Evolutionary conservation across 2,113 vertebrate species (phyloP).

Genomic region (Psephotus haematonotus): DNA sequence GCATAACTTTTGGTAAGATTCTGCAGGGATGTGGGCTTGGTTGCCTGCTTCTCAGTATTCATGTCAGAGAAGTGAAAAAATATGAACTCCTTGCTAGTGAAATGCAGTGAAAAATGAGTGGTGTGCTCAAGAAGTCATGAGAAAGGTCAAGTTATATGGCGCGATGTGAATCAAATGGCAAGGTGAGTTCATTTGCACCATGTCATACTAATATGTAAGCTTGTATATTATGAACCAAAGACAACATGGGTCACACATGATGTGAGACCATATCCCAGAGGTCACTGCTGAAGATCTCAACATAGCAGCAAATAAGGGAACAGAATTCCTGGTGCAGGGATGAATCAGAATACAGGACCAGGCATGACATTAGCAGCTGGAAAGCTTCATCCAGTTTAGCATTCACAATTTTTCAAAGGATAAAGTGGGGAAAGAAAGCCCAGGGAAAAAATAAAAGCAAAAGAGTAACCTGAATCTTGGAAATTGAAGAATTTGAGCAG

Average conservation of each 20-base stretch:
- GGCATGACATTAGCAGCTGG: neutral
- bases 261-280: neutral
- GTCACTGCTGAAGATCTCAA: neutral
- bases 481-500: neutral
- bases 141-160: neutral
- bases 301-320: neutral
- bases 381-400: neutral
- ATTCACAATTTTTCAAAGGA: neutral
- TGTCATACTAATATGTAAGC: neutral
- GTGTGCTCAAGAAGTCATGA: neutral
- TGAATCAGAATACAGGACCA: neutral
- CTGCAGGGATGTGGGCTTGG: neutral
- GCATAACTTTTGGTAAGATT: neutral
- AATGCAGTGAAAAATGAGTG: constrained; percentile 15
- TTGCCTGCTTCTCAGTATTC: neutral
- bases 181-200: neutral
- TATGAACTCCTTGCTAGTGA: neutral
- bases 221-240: neutral
- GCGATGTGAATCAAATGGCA: neutral
- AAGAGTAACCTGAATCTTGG: neutral
- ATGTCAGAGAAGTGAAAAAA: neutral
- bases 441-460: neutral
- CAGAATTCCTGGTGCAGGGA: neutral
- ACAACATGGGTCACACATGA: neutral
- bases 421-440: neutral